Evolutionary conservation across 2,113 vertebrate species (phyloP).

Genomic region (Xenopus laevis): DNA sequence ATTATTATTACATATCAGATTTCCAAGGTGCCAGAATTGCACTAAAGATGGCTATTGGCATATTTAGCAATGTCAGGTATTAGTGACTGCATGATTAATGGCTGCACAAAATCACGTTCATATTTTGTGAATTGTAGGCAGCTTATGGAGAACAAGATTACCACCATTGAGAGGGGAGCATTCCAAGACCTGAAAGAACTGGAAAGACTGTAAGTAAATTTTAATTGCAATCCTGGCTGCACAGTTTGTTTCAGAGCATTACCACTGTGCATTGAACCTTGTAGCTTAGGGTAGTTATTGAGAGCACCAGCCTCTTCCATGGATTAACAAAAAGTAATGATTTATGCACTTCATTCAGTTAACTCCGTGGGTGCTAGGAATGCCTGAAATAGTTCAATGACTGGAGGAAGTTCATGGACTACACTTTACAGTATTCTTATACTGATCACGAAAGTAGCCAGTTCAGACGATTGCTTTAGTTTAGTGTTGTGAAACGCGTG

Average conservation of each 20-base stretch:
- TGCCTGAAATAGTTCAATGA: too few species aligned
- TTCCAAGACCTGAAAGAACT: slow-evolving; percentile 98
- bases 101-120: slow-evolving; percentile 42
- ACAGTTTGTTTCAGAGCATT: not conserved
- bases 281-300: not conserved
- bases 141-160: slow-evolving; percentile 98
- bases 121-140: slow-evolving; percentile 75
- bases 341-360: too few species aligned
- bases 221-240: slow-evolving; percentile 39
- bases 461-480: too few species aligned
- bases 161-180: slow-evolving; percentile 89
- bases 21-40: slow-evolving; percentile 10
- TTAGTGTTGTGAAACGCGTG: too few species aligned
- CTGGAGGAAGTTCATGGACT: too few species aligned
- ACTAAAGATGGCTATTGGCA: slow-evolving; percentile 39
- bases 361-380: too few species aligned
- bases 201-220: slow-evolving; percentile 92
- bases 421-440: too few species aligned
- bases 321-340: too few species aligned
- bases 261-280: not conserved
- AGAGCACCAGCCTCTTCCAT: too few species aligned
- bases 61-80: slow-evolving; percentile 31
- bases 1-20: too few species aligned
- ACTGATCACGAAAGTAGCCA: too few species aligned
- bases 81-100: slow-evolving; percentile 47